phyloP scores from a whole-genome alignment of 2,888 invertebrate genomes.

The Tanaodytes sp. region DNA sequence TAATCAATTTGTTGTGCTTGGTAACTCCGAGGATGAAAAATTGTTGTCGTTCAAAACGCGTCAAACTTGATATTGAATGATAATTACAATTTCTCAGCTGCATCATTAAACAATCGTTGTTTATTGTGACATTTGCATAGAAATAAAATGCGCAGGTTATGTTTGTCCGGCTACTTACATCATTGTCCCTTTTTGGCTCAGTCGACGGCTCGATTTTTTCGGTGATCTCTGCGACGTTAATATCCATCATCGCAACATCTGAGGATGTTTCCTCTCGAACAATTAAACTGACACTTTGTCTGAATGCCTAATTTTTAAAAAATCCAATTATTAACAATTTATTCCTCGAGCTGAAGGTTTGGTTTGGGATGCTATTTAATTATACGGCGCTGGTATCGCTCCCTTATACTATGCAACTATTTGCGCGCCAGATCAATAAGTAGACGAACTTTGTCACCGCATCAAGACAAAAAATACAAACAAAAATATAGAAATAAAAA shows the following conservation, averaged over 20 bases:
- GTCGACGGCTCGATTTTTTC: slow-evolving; percentile 56
- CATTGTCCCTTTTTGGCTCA: slow-evolving; percentile 57
- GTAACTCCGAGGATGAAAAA: no score
- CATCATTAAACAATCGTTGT: no score
- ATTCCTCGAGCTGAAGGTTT: no score
- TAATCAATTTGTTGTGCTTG: no score
- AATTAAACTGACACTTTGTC: background rate
- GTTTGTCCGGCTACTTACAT: slow-evolving; percentile 56
- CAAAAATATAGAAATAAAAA: background rate
- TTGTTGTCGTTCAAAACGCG: no score
- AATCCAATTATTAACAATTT: no score
- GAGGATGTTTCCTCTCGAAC: slow-evolving; percentile 15
- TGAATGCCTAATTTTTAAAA: no score
- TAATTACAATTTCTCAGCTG: no score
- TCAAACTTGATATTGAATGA: no score
- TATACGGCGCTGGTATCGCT: slow-evolving; percentile 29
- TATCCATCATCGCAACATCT: slow-evolving; percentile 62
- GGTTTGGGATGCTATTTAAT: slow-evolving; percentile 18
- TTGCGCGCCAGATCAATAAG: slow-evolving; percentile 37
- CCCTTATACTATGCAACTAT: slow-evolving; percentile 7
- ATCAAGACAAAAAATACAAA: background rate
- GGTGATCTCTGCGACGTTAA: slow-evolving; percentile 54
- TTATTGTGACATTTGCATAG: no score
- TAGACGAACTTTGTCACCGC: slow-evolving; percentile 10
- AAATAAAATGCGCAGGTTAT: no score